A percentile compares a stretch with the other conserved stretches of the same genome.
These are phyloP conservation scores for Calephelis virginiensis DNA, from an alignment of 1,140 invertebrate genomes.

Conservation along the genomic window DNA sequence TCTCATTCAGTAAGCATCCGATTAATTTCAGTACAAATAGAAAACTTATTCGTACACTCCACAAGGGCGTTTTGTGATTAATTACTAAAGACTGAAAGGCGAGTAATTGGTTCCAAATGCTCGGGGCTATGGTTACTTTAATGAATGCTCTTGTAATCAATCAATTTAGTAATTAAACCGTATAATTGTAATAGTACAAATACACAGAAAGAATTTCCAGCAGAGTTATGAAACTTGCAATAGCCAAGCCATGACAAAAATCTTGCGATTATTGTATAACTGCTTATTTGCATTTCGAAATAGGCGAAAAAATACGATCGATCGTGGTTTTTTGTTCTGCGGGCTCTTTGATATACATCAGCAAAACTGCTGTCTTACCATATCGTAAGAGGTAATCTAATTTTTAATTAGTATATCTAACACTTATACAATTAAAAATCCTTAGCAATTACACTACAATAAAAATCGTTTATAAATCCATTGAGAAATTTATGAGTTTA, in stretches of 20 bases:
- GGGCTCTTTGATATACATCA: too few species aligned
- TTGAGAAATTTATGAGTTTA: too few species aligned
- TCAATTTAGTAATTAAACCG: constrained; percentile 7
- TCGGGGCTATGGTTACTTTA: constrained; percentile 5
- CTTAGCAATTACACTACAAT: too few species aligned
- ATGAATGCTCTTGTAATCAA: constrained; percentile 17
- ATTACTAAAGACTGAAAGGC: constrained; percentile 12
- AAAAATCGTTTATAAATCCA: too few species aligned
- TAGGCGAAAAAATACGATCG: too few species aligned
- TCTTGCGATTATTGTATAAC: too few species aligned
- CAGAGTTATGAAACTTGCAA: not conserved
- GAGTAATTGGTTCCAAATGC: constrained; percentile 14
- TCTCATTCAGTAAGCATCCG: not conserved
- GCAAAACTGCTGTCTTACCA: too few species aligned
- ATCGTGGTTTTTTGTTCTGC: too few species aligned
- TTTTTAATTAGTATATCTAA: too few species aligned
- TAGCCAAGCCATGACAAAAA: not conserved
- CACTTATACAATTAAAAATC: too few species aligned
- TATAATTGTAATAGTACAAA: not conserved
- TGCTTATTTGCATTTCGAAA: too few species aligned
- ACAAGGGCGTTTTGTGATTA: constrained; percentile 15
- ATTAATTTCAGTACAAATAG: constrained; percentile 5
- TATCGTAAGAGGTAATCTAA: too few species aligned
- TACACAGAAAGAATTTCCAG: not conserved
- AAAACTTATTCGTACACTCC: constrained; percentile 1